Percentiles rank a stretch among this genome's conserved stretches.
Evolutionary conservation across 1,140 invertebrate species (phyloP).

Genomic region (Odontomachus brunneus): DNA sequence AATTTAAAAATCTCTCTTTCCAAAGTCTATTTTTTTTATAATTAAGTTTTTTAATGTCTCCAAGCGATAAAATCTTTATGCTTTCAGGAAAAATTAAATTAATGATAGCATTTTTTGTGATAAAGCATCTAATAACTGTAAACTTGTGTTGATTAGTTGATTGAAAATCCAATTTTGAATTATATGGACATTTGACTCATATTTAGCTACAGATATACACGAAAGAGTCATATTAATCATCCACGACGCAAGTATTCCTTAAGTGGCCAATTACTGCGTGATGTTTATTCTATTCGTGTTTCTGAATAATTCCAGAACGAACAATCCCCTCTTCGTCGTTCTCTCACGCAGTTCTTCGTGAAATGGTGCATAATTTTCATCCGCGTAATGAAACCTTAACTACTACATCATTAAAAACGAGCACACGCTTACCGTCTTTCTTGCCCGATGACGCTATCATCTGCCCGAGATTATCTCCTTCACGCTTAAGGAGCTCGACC

Average conservation of each 20-base stretch:
- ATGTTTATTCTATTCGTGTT: background rate
- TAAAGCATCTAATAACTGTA: background rate
- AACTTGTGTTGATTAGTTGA: background rate
- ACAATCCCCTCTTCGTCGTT: background rate
- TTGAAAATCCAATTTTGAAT: background rate
- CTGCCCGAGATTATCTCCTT: slow-evolving; percentile 56
- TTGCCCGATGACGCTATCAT: slow-evolving; percentile 45
- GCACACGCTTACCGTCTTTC: slow-evolving; percentile 40
- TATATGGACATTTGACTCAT: slow-evolving; percentile 1
- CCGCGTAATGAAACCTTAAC: slow-evolving; percentile 48
- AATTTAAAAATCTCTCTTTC: background rate
- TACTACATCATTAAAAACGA: slow-evolving; percentile 50
- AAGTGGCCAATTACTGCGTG: background rate
- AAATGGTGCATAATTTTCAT: slow-evolving; percentile 26
- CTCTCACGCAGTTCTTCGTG: background rate
- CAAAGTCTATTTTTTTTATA: too few species aligned
- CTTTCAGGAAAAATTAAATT: background rate
- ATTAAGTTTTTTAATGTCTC: background rate
- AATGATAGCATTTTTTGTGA: too few species aligned
- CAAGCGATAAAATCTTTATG: background rate
- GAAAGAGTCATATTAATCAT: background rate
- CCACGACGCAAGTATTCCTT: background rate
- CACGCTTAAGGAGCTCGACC: slow-evolving; percentile 41
- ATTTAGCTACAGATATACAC: background rate
- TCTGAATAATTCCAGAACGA: background rate